Conservation (phyloP, 1,140 invertebrate genomes). For the Agraylea sexmaculata region DNA sequence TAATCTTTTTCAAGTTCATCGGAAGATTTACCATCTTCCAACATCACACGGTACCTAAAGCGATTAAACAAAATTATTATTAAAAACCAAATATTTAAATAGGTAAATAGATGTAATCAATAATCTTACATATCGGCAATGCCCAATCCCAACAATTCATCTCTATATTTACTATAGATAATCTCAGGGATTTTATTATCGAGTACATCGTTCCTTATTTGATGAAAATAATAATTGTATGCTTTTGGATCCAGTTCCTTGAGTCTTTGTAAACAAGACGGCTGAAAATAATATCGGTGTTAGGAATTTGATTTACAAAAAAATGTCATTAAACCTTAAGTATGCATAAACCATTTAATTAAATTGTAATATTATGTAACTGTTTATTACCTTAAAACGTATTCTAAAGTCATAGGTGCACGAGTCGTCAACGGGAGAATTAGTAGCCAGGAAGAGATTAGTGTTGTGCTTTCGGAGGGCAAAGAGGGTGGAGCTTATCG, state of each 20-base stretch:
- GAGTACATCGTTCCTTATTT: conserved; percentile 68
- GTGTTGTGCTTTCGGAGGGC: conserved; percentile 48
- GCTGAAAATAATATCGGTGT: conserved; percentile 21
- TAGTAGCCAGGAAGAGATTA: conserved; percentile 52
- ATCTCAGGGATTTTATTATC: conserved; percentile 67
- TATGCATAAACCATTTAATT: not conserved
- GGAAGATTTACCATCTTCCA: conserved; percentile 52
- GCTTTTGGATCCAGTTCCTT: conserved; percentile 57
- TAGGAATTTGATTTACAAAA: not conserved
- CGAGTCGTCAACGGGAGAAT: conserved; percentile 40
- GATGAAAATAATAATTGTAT: conserved; percentile 77
- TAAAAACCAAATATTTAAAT: conserved; percentile 11
- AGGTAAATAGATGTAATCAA: conserved; percentile 9
- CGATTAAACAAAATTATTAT: conserved; percentile 10
- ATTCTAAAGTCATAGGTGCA: conserved; percentile 60
- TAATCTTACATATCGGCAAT: conserved; percentile 71
- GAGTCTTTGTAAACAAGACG: conserved; percentile 48
- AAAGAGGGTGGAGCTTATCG: conserved; percentile 65
- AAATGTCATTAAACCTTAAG: not conserved
- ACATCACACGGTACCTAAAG: conserved; percentile 48
- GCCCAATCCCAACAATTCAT: conserved; percentile 65
- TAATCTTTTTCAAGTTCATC: conserved; percentile 62
- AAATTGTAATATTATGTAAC: not conserved
- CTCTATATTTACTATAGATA: conserved; percentile 58
- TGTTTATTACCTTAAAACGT: conserved; percentile 52